phyloP scores from a whole-genome alignment of 2,888 invertebrate genomes.

The Apamea crenata region DNA sequence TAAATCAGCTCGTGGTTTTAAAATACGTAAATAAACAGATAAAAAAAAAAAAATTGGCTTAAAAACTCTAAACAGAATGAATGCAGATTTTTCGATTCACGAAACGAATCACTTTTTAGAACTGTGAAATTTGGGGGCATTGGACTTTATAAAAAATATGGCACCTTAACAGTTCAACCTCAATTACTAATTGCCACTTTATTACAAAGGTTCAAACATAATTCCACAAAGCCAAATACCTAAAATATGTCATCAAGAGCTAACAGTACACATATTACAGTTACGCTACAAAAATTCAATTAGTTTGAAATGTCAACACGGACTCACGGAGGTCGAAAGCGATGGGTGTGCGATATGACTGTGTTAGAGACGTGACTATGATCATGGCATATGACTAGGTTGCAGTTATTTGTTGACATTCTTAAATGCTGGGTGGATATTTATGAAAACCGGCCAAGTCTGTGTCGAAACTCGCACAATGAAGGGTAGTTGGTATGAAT shows the following conservation, averaged over 20 bases:
- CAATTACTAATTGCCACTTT: slow-evolving; percentile 43
- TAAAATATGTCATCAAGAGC: slow-evolving; percentile 32
- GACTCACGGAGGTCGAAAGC: slow-evolving; percentile 58
- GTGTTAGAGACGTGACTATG: slow-evolving; percentile 72
- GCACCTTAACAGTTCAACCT: slow-evolving; percentile 22
- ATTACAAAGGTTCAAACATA: slow-evolving; percentile 25
- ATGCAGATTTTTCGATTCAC: slow-evolving; percentile 47
- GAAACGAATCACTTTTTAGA: slow-evolving; percentile 35
- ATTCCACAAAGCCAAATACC: slow-evolving; percentile 24
- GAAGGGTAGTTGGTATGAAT: neutral
- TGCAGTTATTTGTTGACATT: slow-evolving; percentile 24
- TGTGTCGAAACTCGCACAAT: neutral
- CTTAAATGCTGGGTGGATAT: slow-evolving; percentile 1
- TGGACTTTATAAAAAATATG: slow-evolving; percentile 47
- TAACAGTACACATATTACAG: slow-evolving; percentile 40
- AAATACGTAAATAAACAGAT: slow-evolving; percentile 35
- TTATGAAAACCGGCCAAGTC: neutral
- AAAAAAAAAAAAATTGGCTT: slow-evolving; percentile 51
- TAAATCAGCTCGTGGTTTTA: slow-evolving; percentile 21
- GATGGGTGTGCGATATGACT: slow-evolving; percentile 69
- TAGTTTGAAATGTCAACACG: slow-evolving; percentile 69
- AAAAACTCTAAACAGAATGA: slow-evolving; percentile 38
- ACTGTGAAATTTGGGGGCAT: slow-evolving; percentile 13
- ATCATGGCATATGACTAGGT: slow-evolving; percentile 41
- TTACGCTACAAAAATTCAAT: slow-evolving; percentile 68